A percentile compares a stretch with the other conserved stretches of the same genome.
phyloP scores from a whole-genome alignment of 2,797 vertebrate species.

The Sorex maritimensis region DNA sequence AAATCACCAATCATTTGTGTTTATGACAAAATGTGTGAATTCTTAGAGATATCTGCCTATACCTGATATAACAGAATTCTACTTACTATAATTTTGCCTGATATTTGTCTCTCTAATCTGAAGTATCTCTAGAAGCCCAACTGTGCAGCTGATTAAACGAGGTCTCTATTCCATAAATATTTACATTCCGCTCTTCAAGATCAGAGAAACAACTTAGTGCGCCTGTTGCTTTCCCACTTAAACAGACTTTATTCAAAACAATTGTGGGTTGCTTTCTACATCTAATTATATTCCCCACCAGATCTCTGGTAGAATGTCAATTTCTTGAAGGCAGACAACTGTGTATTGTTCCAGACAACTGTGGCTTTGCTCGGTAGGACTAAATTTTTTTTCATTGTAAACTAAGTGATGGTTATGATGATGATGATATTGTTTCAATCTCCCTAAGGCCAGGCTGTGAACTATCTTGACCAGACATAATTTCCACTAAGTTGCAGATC shows the following conservation, averaged over 20 bases:
- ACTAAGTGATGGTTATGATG: conserved; percentile 71
- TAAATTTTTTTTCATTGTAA: conserved; percentile 48
- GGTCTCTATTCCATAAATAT: conserved; percentile 79
- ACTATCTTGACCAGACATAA: conserved; percentile 72
- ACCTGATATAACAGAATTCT: conserved; percentile 50
- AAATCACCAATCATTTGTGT: neutral
- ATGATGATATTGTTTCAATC: conserved; percentile 50
- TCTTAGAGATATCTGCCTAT: conserved; percentile 55
- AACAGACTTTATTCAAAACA: conserved; percentile 74
- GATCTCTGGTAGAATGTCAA: conserved; percentile 70
- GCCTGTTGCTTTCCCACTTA: conserved; percentile 76
- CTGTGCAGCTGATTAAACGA: conserved; percentile 82
- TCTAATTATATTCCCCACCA: conserved; percentile 71
- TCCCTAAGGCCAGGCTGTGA: conserved; percentile 27
- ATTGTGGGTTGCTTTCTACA: conserved; percentile 66
- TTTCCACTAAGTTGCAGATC: conserved; percentile 51
- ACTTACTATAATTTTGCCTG: conserved; percentile 56
- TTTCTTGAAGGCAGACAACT: conserved; percentile 39
- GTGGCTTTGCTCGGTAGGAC: conserved; percentile 34
- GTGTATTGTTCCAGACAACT: conserved; percentile 59
- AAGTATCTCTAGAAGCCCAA: conserved; percentile 77
- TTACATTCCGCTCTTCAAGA: conserved; percentile 76
- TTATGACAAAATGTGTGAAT: conserved; percentile 16
- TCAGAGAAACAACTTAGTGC: conserved; percentile 75
- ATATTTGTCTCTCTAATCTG: conserved; percentile 75